A percentile compares a stretch with the other conserved stretches of the same genome.
phyloP scores from a whole-genome alignment of 2,888 invertebrate species.

The Malthinus flaveolus region DNA sequence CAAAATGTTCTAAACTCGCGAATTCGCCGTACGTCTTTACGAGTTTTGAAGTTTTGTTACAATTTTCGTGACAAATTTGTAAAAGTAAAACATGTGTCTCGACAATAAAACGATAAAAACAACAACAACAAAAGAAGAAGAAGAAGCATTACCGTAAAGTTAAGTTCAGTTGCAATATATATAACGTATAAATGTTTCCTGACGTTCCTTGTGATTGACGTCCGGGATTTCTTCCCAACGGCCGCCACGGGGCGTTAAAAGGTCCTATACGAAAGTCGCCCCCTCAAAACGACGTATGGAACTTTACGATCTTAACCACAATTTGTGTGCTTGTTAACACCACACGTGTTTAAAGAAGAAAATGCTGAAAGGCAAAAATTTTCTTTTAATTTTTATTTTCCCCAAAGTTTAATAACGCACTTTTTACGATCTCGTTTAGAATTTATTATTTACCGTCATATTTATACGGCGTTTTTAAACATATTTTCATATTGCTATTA shows the following conservation, averaged over 20 bases:
- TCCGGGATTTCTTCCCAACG: constrained; percentile 26
- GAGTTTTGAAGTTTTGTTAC: constrained; percentile 9
- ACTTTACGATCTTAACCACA: constrained; percentile 33
- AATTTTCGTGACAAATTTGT: constrained; percentile 14
- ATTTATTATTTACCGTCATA: too few relatives aligned
- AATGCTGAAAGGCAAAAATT: constrained; percentile 7
- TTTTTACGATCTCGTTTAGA: too few relatives aligned
- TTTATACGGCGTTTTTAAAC: too few relatives aligned
- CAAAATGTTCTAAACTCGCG: too few relatives aligned
- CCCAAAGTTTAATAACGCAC: too few relatives aligned
- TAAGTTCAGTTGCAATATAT: constrained; percentile 26
- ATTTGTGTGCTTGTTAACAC: constrained; percentile 28
- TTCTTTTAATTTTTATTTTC: neutral
- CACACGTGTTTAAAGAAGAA: constrained; percentile 24
- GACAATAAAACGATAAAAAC: constrained; percentile 38
- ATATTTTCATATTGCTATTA: too few relatives aligned
- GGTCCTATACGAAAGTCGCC: constrained; percentile 30
- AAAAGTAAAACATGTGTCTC: constrained; percentile 30
- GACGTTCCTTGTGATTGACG: constrained; percentile 32
- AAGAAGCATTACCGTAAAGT: constrained; percentile 33
- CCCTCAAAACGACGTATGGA: constrained; percentile 24
- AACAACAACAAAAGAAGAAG: constrained; percentile 32
- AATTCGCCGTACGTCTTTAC: constrained; percentile 7
- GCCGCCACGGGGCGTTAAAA: constrained; percentile 32
- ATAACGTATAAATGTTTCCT: constrained; percentile 31